A percentile compares a stretch with the other conserved stretches of the same genome.
Conservation (phyloP, 2,888 invertebrate genomes). For the Macrosiphum euphorbiae region DNA sequence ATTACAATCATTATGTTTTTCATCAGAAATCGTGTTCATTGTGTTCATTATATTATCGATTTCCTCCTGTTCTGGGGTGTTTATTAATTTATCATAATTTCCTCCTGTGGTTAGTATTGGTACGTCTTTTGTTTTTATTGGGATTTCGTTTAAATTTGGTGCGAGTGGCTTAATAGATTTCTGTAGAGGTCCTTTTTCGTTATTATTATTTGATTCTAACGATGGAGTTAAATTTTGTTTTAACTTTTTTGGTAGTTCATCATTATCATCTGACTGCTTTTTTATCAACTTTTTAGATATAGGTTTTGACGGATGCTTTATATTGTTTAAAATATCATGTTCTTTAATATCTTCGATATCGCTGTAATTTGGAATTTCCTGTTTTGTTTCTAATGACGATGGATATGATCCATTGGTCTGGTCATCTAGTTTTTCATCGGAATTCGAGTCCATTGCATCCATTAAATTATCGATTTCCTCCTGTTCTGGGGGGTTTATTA, state of each 20-base stretch:
- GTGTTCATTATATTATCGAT: background rate
- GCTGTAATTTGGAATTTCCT: background rate
- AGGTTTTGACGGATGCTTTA: background rate
- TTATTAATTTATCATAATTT: no score
- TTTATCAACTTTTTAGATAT: rapidly evolving
- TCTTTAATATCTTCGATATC: background rate
- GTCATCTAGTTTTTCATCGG: no score
- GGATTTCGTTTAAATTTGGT: no score
- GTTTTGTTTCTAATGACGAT: background rate
- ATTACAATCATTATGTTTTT: no score
- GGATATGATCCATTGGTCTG: no score
- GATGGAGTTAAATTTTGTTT: background rate
- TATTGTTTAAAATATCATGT: background rate
- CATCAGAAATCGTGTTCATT: no score
- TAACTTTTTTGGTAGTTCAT: rapidly evolving
- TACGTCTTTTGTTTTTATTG: rapidly evolving
- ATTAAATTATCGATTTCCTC: no score
- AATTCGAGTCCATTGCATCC: no score
- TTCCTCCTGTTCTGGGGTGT: background rate
- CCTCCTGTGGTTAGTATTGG: no score
- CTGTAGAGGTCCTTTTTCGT: background rate
- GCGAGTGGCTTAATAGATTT: no score
- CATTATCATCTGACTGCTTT: rapidly evolving
- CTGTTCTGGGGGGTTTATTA: no score
- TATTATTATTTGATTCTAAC: background rate